Evolutionary conservation across 1,140 invertebrate species (phyloP), one percentile per base, ranked within the genome.

Genomic region (Conopomorpha cramerella): DNA sequence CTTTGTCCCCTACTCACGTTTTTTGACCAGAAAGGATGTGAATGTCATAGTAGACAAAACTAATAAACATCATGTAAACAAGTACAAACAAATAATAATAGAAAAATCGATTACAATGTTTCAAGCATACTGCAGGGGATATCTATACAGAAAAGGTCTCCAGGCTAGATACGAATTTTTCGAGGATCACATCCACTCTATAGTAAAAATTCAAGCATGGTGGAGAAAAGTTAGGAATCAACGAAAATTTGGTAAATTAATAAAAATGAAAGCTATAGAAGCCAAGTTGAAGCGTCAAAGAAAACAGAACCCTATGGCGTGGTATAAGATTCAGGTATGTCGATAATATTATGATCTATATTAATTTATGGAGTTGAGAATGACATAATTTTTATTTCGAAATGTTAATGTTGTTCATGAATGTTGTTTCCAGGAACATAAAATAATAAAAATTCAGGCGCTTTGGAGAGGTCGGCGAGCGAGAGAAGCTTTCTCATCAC

Each of bases 201-300:
- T 87, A 18, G 53, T 86, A 2, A 76, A 64, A 41, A 87, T 90
- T 51, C 82, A 91, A 80, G 67, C 83, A 1, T 88, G 84, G 82
- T 90, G 86, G 86, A 78, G 83, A 40, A 68, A 71, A 27, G 45
- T 79, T 6, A 32, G 77, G 16, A 77, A 82, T 33, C 74, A 77
- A 41, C 80, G 61, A 43, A 60, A 67, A 41, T 86, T 82, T 56
- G 44, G 53, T 2, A 72, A 61, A 12, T 48, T 81, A 8, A 50
- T 80, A 30, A 60, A 73, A 46, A 65, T 70, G 51, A 78, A 70
- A 34, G 44, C 55, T 8, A 62, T 61, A 36, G 57, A 74, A 42
- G 56, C 57, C n/a, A 64, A 55, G 45, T 56, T 65, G 15, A 65
- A 51, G 35, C 42, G 46, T 16, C 56, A 62, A 36, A 64, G 57